Evolutionary conservation across 2,888 invertebrate species (phyloP).

Genomic region (Callyntrura sp.): DNA sequence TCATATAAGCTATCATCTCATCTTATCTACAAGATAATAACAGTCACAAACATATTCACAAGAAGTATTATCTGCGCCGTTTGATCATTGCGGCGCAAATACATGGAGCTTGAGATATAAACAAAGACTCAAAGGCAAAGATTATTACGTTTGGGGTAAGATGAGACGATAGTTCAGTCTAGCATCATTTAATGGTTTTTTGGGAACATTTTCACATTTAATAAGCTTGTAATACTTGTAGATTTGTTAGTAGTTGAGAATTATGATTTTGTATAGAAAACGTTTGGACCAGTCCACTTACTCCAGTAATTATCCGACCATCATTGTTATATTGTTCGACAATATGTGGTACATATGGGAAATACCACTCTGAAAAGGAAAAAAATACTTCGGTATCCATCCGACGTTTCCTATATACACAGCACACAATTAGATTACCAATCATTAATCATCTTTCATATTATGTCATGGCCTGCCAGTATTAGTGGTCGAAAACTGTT

Average conservation of each 20-base stretch:
- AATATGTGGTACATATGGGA: too few relatives aligned
- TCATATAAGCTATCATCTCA: too few relatives aligned
- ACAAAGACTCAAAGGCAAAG: too few relatives aligned
- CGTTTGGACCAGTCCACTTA: too few relatives aligned
- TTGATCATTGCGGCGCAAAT: neutral
- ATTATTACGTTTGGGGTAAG: neutral
- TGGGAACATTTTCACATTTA: too few relatives aligned
- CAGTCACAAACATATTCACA: conserved; percentile 6
- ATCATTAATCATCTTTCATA: conserved; percentile 71
- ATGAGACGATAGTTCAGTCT: neutral
- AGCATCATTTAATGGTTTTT: neutral
- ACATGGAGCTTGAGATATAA: neutral
- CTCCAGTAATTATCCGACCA: too few relatives aligned
- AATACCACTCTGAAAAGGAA: too few relatives aligned
- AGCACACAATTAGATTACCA: conserved; percentile 7
- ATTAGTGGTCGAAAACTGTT: conserved; percentile 17
- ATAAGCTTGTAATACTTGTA: too few relatives aligned
- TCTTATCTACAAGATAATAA: too few relatives aligned
- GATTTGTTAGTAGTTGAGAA: too few relatives aligned
- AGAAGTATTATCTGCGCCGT: neutral
- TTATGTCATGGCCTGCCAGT: conserved; percentile 44
- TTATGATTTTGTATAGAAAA: too few relatives aligned
- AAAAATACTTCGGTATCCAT: neutral
- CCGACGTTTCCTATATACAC: conserved; percentile 11
- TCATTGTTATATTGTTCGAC: too few relatives aligned